These are phyloP conservation scores for Triplophysa dalaica DNA, from an alignment of 2,113 vertebrate genomes.

Conservation along the genomic window DNA sequence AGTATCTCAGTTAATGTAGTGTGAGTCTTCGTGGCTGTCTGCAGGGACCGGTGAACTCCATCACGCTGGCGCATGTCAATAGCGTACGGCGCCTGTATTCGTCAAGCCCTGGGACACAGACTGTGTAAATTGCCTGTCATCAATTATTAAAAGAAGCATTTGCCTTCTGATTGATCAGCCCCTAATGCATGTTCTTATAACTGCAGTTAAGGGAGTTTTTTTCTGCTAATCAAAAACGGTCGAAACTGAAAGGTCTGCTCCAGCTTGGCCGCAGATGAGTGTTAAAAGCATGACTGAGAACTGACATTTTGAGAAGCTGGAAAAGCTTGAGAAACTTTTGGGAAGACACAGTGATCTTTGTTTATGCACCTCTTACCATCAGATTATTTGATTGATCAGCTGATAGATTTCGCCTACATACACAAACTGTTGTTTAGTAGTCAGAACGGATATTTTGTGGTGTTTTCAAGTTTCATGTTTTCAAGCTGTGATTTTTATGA, in stretches of 20 bases:
- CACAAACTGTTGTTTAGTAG: neutral
- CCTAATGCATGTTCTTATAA: constrained; percentile 56
- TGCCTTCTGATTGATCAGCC: constrained; percentile 54
- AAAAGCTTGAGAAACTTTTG: neutral
- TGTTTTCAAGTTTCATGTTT: too few species aligned
- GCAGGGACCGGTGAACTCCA: constrained; percentile 26
- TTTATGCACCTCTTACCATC: neutral
- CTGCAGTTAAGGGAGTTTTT: constrained; percentile 43
- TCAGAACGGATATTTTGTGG: neutral
- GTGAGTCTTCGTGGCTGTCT: constrained; percentile 32
- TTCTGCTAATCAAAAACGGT: constrained; percentile 46
- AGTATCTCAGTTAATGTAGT: constrained; percentile 39
- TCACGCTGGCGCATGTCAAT: constrained; percentile 39
- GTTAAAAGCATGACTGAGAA: constrained; percentile 16
- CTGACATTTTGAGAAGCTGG: neutral
- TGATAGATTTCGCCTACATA: neutral
- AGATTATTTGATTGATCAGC: neutral
- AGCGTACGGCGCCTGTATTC: constrained; percentile 38
- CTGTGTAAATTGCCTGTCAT: constrained; percentile 55
- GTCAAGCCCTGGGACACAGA: constrained; percentile 24
- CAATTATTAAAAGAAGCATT: constrained; percentile 58
- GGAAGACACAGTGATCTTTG: neutral
- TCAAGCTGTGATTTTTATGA: too few species aligned
- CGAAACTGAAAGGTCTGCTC: constrained; percentile 17
- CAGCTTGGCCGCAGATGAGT: constrained; percentile 3